A percentile compares a stretch with the other conserved stretches of the same genome.
These are phyloP conservation scores for Camptogramma bilineatum DNA, from an alignment of 2,888 invertebrate species.

Conservation along the genomic window DNA sequence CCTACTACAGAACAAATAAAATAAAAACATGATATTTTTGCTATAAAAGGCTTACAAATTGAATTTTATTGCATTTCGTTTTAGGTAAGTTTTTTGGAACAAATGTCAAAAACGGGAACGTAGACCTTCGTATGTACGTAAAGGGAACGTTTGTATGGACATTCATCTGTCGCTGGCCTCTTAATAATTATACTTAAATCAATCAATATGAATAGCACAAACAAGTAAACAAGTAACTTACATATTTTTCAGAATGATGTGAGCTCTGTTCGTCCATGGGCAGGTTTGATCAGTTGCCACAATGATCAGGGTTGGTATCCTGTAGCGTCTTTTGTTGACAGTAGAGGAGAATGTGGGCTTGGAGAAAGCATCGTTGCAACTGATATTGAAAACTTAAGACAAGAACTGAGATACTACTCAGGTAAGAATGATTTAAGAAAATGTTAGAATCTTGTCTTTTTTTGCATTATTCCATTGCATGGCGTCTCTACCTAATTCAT, in stretches of 20 bases:
- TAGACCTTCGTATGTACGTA: too few species aligned
- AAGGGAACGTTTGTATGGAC: too few species aligned
- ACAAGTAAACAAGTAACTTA: neutral
- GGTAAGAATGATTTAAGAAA: constrained; percentile 60
- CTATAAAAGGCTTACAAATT: too few species aligned
- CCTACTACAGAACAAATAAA: too few species aligned
- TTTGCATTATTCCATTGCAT: too few species aligned
- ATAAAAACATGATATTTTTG: too few species aligned
- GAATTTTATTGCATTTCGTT: too few species aligned
- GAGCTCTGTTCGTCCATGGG: constrained; percentile 77
- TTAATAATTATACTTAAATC: too few species aligned
- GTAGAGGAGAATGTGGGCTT: constrained; percentile 85
- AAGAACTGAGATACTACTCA: constrained; percentile 77
- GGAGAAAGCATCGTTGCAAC: constrained; percentile 71
- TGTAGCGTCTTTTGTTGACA: constrained; percentile 87
- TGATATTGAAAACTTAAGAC: constrained; percentile 83
- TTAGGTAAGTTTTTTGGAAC: too few species aligned
- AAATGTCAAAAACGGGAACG: too few species aligned
- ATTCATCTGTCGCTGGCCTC: too few species aligned
- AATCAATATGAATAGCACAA: too few species aligned
- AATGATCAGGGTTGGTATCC: constrained; percentile 89
- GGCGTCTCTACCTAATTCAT: neutral
- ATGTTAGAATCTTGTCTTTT: neutral
- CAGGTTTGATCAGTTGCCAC: constrained; percentile 89
- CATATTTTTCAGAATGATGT: constrained; percentile 50